Conservation (phyloP, 1,140 invertebrate species). For the Steinernema khuongi region DNA sequence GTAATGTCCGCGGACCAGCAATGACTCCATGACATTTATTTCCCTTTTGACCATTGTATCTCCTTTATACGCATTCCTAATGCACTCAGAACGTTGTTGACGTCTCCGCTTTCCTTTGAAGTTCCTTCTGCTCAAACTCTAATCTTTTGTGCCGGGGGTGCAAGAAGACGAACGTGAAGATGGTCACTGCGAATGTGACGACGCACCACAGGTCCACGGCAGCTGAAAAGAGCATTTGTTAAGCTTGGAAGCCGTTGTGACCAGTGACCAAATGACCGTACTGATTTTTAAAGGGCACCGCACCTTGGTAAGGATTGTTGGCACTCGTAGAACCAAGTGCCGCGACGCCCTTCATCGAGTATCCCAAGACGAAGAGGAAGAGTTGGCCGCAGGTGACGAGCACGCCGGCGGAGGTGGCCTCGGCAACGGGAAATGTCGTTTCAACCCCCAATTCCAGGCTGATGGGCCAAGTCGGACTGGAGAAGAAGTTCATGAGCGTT, state of each 20-base stretch:
- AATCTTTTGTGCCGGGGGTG: background rate
- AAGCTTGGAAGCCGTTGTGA: background rate
- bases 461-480: slow-evolving; percentile 48
- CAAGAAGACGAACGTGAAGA: slow-evolving; percentile 21
- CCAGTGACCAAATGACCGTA: no score
- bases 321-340: background rate
- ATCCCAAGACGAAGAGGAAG: slow-evolving; percentile 18
- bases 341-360: background rate
- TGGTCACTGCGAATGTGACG: background rate
- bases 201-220: slow-evolving; percentile 27
- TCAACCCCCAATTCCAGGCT: slow-evolving; percentile 51
- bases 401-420: slow-evolving; percentile 50
- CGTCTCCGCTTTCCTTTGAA: no score
- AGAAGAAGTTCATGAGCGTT: slow-evolving; percentile 38
- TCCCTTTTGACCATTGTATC: no score
- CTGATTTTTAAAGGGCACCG: no score
- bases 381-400: slow-evolving; percentile 24
- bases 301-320: background rate
- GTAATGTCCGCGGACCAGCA: no score
- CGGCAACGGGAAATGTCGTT: slow-evolving; percentile 49
- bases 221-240: slow-evolving; percentile 24
- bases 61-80: no score
- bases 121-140: background rate
- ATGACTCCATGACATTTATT: no score
- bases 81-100: no score